A percentile compares a stretch with the other conserved stretches of the same genome.
Evolutionary conservation across 2,113 vertebrate species (phyloP).

Genomic region (Andinoacara biseriatus): DNA sequence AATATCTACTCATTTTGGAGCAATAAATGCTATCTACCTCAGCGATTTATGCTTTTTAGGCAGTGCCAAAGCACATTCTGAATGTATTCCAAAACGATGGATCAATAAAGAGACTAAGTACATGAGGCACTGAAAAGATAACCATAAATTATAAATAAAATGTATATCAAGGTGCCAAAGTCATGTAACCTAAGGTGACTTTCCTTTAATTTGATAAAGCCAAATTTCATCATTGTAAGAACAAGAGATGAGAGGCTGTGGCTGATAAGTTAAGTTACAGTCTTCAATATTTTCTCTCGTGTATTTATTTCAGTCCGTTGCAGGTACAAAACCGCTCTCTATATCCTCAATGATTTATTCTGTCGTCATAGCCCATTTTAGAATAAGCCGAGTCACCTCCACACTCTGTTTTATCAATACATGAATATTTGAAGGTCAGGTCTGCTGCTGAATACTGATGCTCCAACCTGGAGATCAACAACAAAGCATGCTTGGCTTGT

Average conservation of each 20-base stretch:
- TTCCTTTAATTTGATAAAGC: not conserved
- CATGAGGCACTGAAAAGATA: not conserved
- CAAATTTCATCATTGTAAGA: not conserved
- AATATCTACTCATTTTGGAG: not conserved
- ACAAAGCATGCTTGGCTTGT: not conserved
- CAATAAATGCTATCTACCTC: not conserved
- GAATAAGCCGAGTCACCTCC: not conserved
- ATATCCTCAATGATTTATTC: not conserved
- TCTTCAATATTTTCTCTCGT: not conserved
- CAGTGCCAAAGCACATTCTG: not conserved
- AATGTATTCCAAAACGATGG: not conserved
- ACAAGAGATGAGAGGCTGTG: not conserved
- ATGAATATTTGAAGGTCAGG: not conserved
- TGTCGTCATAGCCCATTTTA: not conserved
- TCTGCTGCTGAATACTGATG: slow-evolving; percentile 25
- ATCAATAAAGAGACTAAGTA: not conserved
- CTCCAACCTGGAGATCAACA: slow-evolving; percentile 29
- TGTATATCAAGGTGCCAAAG: not conserved
- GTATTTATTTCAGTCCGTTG: not conserved
- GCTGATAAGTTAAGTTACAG: not conserved
- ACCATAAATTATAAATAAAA: not conserved
- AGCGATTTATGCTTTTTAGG: not conserved
- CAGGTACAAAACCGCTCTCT: not conserved
- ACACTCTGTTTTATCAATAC: slow-evolving; percentile 3
- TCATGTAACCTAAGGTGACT: not conserved